Evolutionary conservation across 2,888 invertebrate genomes (phyloP), one percentile per base, ranked within the genome.

Genomic region (Tyria jacobaeae): DNA sequence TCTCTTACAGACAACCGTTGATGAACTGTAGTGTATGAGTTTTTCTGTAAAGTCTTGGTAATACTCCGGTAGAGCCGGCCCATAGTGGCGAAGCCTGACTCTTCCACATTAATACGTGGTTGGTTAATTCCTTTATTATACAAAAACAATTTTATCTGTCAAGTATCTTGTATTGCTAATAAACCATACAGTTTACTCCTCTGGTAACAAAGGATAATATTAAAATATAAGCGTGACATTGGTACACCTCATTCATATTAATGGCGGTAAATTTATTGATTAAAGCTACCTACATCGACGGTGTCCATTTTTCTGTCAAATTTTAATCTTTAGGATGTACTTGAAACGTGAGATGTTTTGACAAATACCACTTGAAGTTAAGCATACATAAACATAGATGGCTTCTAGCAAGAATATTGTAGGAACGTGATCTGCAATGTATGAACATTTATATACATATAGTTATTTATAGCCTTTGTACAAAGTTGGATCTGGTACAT

Each of bases 121-220:
- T n/a, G n/a, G n/a, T n/a, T n/a, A 3, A 41, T 17, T 21, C 21
- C 4, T 44, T 21, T 12, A 44, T 44, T 21, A 44, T 44, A 10
- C 17, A 44, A 21, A 12, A 41, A 41, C 17, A 41, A 10, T 10
- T 41, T 44, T 44, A 44, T 51, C 34, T 15, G 51, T 21, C 51
- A 21, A 21, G 9, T 12, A 50, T 35, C 24, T 24, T 27, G 27
- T 1, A 25, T 9, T 54, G 53, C 17, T 15, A 54, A 39, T 39
- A 39, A 41, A 54, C 25, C n/a, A 14, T 14, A 17, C 39, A 39
- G 10, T 39, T 54, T 39, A 54, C 39, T 39, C 5, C 39, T 54
- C 51, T 21, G 2, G 27, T 41, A n/a, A 54, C 53, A 54, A 54
- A 54, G 39, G 53, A 54, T 27, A 27, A 54, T 6, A 54, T n/a